Evolutionary conservation across 2,888 invertebrate genomes (phyloP), one percentile per base, ranked within the genome.

Genomic region (Hydraecia micacea): DNA sequence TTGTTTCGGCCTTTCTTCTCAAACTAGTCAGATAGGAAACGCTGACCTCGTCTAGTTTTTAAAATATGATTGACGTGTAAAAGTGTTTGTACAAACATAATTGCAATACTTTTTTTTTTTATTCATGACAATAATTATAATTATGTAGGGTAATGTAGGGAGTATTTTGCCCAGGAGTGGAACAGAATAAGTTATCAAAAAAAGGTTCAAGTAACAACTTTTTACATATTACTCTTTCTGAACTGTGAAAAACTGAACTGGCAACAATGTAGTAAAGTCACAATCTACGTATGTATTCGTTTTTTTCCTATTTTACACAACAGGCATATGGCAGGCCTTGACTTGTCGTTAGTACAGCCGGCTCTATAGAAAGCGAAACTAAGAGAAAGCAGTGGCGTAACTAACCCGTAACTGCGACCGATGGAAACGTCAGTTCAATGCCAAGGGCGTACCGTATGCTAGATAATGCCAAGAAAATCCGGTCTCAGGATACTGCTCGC

Each of bases 351-450:
- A 70, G 69, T 79, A 71, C 70, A 36, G 58, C 42, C n/a, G 58
- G 75, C 73, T 73, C 55, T 46, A 80, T 89, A 85, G 91, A 91
- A 89, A 91, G 91, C 85, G 87, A 91, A 91, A 91, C 83, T 80
- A 60, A 67, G 80, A 80, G 91, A 91, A 92, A 92, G 91, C 84
- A 25, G 76, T 86, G 74, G 77, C 84, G 84, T 87, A 87, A 86
- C 87, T 81, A 88, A 86, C 79, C 65, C 75, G 84, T 87, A 83
- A 79, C 77, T 84, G 73, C 72, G 36, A 71, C 71, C 73, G 25
- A 73, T 83, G 79, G 84, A 81, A 85, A 83, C 75, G 71, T 75
- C 77, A 77, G 73, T 81, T 87, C 89, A 91, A 82, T 88, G 88
- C 85, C 89, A 91, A 91, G 90, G 91, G 83, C 87, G 81, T 79